phyloP scores from a whole-genome alignment of 2,888 invertebrate genomes.

The Philereme transversata region DNA sequence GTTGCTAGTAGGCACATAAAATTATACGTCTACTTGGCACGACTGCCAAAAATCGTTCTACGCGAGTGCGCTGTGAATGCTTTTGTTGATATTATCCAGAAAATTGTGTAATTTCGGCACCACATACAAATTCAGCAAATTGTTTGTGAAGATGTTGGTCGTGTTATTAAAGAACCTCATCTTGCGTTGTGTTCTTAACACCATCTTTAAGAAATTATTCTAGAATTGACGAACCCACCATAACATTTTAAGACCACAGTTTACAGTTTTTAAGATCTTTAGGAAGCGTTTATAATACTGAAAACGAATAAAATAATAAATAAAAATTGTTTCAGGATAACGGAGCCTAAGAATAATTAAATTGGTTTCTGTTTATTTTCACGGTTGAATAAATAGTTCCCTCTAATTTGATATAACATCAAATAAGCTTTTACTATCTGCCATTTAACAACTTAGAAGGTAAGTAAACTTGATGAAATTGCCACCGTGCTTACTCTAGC shows the following conservation, averaged over 20 bases:
- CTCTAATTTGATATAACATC: neutral
- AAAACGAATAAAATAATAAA: no score
- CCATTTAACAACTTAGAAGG: slow-evolving; percentile 19
- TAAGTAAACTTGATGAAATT: slow-evolving; percentile 26
- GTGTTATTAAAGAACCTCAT: slow-evolving; percentile 11
- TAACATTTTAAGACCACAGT: no score
- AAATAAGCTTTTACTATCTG: slow-evolving; percentile 9
- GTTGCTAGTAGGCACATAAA: slow-evolving; percentile 21
- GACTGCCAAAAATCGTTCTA: slow-evolving; percentile 37
- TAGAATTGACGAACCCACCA: no score
- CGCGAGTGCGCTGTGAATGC: slow-evolving; percentile 32
- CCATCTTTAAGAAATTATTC: neutral
- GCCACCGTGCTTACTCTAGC: slow-evolving; percentile 22
- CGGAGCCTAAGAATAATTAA: no score
- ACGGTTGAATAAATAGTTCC: no score
- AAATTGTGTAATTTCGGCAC: slow-evolving; percentile 25
- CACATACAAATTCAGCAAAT: slow-evolving; percentile 22
- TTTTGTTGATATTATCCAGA: slow-evolving; percentile 33
- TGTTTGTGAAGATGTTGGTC: slow-evolving; percentile 22
- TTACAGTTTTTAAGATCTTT: no score
- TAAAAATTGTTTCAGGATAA: no score
- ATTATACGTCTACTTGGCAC: slow-evolving; percentile 37
- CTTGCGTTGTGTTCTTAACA: neutral
- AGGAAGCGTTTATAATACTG: no score
- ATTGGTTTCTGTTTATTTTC: no score